Percentiles rank a stretch among this genome's conserved stretches.
Conservation (phyloP, 2,113 vertebrate genomes). For the Quiscalus mexicanus region DNA sequence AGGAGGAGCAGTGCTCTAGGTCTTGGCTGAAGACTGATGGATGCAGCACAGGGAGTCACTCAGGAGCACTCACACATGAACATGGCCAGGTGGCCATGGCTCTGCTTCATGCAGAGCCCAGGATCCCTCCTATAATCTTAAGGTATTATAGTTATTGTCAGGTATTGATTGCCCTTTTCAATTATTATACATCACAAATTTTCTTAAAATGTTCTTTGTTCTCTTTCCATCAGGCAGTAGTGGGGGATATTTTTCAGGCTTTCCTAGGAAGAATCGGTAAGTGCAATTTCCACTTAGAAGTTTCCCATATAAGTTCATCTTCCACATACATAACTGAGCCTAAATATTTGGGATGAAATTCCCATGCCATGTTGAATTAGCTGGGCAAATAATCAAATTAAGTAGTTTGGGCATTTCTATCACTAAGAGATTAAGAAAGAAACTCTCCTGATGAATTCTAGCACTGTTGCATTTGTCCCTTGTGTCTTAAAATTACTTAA, state of each 20-base stretch:
- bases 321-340: not conserved
- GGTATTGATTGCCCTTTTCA: not conserved
- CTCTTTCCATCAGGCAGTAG: not conserved
- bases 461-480: not conserved
- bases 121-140: not conserved
- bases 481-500: not conserved
- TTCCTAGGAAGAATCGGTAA: not conserved
- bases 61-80: not conserved
- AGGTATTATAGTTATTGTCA: not conserved
- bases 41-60: not conserved
- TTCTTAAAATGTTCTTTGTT: not conserved
- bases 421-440: not conserved
- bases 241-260: not conserved
- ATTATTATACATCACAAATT: not conserved
- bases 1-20: not conserved
- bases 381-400: not conserved
- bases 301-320: not conserved
- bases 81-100: too few species aligned
- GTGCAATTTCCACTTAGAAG: not conserved
- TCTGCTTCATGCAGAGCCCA: not conserved
- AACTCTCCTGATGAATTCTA: not conserved
- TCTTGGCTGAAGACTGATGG: not conserved
- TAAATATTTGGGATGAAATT: not conserved
- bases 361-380: not conserved
- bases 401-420: not conserved